Conservation (phyloP, 2,888 invertebrate genomes). For the Epinotia brunnichana region DNA sequence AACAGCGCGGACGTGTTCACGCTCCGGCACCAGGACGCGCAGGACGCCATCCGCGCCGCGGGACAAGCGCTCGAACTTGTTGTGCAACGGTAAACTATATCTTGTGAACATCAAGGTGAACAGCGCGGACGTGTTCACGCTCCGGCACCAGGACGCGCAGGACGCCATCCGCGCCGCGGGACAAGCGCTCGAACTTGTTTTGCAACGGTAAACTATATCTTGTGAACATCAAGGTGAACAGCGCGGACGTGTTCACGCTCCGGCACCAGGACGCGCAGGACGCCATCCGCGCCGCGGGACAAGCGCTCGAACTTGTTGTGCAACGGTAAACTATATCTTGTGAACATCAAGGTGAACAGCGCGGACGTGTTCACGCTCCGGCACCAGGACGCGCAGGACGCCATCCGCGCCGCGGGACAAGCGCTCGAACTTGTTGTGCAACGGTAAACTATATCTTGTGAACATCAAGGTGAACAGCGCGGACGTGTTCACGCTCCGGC, state of each 20-base stretch:
- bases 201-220: too few species aligned
- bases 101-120: conserved; percentile 96
- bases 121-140: conserved; percentile 90
- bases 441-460: too few species aligned
- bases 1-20: conserved; percentile 93
- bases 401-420: conserved; percentile 94
- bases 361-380: conserved; percentile 92
- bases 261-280: conserved; percentile 98
- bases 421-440: conserved; percentile 93
- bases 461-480: conserved; percentile 93
- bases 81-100: too few species aligned
- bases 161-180: conserved; percentile 96
- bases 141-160: conserved; percentile 98
- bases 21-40: conserved; percentile 97
- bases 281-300: conserved; percentile 94
- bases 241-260: conserved; percentile 91
- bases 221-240: conserved; percentile 95
- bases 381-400: conserved; percentile 98
- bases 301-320: conserved; percentile 92
- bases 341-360: conserved; percentile 94
- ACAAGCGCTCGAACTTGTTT: conserved; percentile 91
- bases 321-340: too few species aligned
- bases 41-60: conserved; percentile 95
- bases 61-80: conserved; percentile 94
- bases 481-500: conserved; percentile 92